phyloP scores from a whole-genome alignment of 2,797 vertebrate genomes.

The Hemitrygon akajei region DNA sequence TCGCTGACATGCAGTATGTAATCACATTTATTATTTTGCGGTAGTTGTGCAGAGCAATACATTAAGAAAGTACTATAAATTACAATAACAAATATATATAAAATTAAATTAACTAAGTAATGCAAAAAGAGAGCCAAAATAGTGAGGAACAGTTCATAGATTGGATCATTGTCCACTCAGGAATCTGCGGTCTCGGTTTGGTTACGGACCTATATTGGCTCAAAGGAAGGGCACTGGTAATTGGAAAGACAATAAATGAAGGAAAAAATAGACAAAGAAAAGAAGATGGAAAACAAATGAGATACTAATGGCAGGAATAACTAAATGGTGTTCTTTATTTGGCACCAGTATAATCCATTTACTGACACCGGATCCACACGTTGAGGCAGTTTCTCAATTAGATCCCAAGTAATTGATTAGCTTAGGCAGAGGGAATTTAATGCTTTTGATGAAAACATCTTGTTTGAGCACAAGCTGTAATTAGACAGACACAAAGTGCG shows the following conservation, averaged over 20 bases:
- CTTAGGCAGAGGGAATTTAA: conserved; percentile 47
- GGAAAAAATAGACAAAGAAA: not conserved
- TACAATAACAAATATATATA: too few relatives aligned
- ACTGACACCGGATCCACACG: conserved; percentile 45
- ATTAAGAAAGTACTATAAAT: too few relatives aligned
- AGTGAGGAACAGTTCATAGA: too few relatives aligned
- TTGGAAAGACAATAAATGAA: not conserved
- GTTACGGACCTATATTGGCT: not conserved
- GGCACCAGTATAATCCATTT: not conserved
- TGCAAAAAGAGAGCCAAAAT: too few relatives aligned
- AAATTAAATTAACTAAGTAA: too few relatives aligned
- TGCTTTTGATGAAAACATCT: conserved; percentile 59
- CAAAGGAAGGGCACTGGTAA: not conserved
- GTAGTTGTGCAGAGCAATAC: too few relatives aligned
- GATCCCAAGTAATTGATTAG: conserved; percentile 62
- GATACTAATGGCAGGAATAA: conserved; percentile 1
- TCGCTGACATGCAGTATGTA: too few relatives aligned
- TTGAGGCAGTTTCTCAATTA: conserved; percentile 55
- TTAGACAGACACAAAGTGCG: conserved; percentile 59
- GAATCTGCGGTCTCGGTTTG: not conserved
- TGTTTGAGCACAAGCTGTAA: conserved; percentile 54
- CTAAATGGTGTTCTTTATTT: conserved; percentile 10
- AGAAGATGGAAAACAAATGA: not conserved
- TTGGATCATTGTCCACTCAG: too few relatives aligned
- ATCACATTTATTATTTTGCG: too few relatives aligned